A percentile compares a stretch with the other conserved stretches of the same genome.
Conservation (phyloP, 2,113 vertebrate species). For the Mola mola region DNA sequence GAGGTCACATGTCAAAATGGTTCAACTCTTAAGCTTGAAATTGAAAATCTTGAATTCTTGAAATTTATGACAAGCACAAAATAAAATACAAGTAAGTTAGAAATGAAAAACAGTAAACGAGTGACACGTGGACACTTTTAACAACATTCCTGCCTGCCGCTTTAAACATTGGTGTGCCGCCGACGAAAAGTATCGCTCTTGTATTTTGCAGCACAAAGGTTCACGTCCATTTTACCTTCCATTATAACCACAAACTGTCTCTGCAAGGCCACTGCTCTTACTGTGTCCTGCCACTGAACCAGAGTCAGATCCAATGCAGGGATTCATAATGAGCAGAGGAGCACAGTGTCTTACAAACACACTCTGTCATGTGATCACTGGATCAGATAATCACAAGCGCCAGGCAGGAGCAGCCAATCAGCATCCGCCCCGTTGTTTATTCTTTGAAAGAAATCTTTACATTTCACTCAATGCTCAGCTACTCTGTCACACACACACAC, state of each 20-base stretch:
- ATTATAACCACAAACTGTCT: neutral
- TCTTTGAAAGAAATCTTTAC: neutral
- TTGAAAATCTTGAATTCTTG: too few relatives aligned
- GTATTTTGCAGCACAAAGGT: conserved; percentile 20
- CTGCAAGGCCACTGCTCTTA: too few relatives aligned
- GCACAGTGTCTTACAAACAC: neutral
- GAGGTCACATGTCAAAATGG: too few relatives aligned
- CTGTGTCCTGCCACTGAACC: neutral
- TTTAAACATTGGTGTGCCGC: too few relatives aligned
- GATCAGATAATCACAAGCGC: neutral
- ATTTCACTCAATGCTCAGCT: neutral
- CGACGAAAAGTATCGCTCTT: conserved; percentile 3
- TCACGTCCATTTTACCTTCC: conserved; percentile 4
- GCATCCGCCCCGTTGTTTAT: neutral
- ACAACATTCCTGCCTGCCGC: too few relatives aligned
- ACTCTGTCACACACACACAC: neutral
- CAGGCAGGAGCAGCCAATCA: neutral
- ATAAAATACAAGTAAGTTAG: too few relatives aligned
- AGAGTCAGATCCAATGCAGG: too few relatives aligned
- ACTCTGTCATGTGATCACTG: neutral
- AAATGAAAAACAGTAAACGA: too few relatives aligned
- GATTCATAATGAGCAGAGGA: too few relatives aligned
- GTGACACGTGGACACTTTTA: too few relatives aligned
- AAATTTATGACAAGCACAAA: too few relatives aligned
- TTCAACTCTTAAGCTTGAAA: too few relatives aligned